Percentiles rank a stretch among this genome's conserved stretches.
Evolutionary conservation across 1,140 invertebrate genomes (phyloP).

Genomic region (Camponotus floridanus): DNA sequence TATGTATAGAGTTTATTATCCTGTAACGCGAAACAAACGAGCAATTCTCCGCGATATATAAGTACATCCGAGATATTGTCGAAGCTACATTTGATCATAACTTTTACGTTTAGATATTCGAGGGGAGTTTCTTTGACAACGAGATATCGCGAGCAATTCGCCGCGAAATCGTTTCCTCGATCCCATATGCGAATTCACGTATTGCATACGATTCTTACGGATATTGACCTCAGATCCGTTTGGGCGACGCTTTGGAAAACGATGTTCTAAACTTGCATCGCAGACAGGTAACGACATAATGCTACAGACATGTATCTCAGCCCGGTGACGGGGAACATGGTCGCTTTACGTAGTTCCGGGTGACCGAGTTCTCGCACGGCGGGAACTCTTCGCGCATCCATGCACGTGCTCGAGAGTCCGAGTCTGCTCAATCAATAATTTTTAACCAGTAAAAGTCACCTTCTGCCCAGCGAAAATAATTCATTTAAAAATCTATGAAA

Average conservation of each 20-base stretch:
- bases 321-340: conserved; percentile 31
- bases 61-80: background rate
- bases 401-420: background rate
- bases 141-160: background rate
- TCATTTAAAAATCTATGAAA: background rate
- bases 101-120: background rate
- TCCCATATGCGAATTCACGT: background rate
- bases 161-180: background rate
- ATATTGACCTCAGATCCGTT: conserved; percentile 3
- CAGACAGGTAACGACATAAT: conserved; percentile 10
- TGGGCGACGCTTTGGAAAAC: background rate
- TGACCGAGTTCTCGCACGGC: conserved; percentile 77
- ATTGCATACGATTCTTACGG: background rate
- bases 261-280: conserved; percentile 3
- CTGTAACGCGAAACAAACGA: conserved; percentile 17
- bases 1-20: background rate
- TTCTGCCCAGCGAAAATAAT: background rate
- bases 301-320: conserved; percentile 27
- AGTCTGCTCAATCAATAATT: background rate
- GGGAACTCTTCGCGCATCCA: conserved; percentile 2
- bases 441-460: background rate
- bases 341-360: conserved; percentile 76
- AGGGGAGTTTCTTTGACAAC: background rate
- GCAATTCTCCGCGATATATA: background rate
- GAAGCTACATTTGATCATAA: conserved; percentile 11